Percentiles rank a stretch among this genome's conserved stretches.
phyloP scores from a whole-genome alignment of 2,113 vertebrate species.

The Pseudorasbora parva region DNA sequence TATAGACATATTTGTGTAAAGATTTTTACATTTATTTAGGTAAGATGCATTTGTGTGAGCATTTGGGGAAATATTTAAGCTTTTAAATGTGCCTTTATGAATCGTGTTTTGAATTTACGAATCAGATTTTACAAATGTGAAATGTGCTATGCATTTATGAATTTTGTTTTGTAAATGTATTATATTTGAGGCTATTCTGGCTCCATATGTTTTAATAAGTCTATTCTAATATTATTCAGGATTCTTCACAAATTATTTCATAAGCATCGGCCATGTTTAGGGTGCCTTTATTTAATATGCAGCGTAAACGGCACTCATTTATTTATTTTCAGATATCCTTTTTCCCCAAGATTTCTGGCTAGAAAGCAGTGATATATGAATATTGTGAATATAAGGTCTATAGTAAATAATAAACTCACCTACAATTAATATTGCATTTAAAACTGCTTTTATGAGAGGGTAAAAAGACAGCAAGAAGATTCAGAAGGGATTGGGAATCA shows the following conservation, averaged over 20 bases:
- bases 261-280: neutral
- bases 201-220: no score
- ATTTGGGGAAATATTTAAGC: no score
- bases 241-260: neutral
- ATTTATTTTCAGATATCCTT: neutral
- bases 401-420: neutral
- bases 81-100: no score
- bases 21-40: no score
- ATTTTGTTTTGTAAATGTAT: no score
- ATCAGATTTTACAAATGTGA: no score
- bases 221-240: neutral
- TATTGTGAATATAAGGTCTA: neutral
- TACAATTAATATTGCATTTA: neutral
- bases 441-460: neutral
- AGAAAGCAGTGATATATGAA: neutral
- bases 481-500: conserved; percentile 11
- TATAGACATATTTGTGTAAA: no score
- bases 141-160: no score
- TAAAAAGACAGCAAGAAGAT: neutral
- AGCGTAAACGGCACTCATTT: neutral
- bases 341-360: neutral
- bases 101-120: no score
- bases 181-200: no score
- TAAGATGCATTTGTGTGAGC: no score
- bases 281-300: neutral